These are phyloP conservation scores for Henricia sp. DNA, from an alignment of 53 echinoderm and acorn worm genomes.

Conservation along the genomic window DNA sequence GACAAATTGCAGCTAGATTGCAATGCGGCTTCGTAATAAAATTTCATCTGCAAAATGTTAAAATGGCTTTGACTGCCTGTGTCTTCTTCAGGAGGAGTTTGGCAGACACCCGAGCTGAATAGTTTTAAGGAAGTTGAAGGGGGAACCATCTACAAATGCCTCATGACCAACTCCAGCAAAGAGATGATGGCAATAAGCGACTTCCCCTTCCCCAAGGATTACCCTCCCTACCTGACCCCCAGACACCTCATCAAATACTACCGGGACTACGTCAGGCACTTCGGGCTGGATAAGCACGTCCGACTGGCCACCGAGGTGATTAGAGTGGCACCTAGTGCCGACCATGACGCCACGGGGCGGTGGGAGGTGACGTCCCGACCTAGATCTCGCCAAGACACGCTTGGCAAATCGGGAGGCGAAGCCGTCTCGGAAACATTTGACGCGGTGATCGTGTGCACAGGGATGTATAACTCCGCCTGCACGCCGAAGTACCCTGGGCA, in stretches of 20 bases:
- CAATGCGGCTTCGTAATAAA: too few relatives aligned
- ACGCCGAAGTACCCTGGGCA: constrained; percentile 73
- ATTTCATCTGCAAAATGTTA: too few relatives aligned
- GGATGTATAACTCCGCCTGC: constrained; percentile 60
- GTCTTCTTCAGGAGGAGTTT: constrained; percentile 61
- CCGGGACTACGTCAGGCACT: constrained; percentile 71
- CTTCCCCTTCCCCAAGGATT: constrained; percentile 76
- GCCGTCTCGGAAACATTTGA: constrained; percentile 62
- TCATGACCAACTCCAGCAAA: constrained; percentile 85
- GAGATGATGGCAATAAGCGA: constrained; percentile 93
- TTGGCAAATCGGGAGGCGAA: not conserved
- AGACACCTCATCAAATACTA: constrained; percentile 67
- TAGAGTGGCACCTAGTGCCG: constrained; percentile 65
- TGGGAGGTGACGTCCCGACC: constrained; percentile 73
- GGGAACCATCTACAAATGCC: constrained; percentile 72
- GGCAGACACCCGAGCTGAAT: constrained; percentile 50
- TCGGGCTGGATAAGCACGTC: constrained; percentile 75
- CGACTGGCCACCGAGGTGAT: constrained; percentile 75
- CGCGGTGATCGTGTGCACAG: constrained; percentile 87
- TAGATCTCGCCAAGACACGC: not conserved
- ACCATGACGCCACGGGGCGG: constrained; percentile 71
- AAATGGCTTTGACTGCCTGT: too few relatives aligned
- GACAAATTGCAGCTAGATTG: too few relatives aligned
- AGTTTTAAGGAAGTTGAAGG: constrained; percentile 13
- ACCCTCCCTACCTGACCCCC: constrained; percentile 66